Evolutionary conservation across 2,888 invertebrate genomes (phyloP), one percentile per base, ranked within the genome.

Genomic region (Trissonchulus latispiculum): DNA sequence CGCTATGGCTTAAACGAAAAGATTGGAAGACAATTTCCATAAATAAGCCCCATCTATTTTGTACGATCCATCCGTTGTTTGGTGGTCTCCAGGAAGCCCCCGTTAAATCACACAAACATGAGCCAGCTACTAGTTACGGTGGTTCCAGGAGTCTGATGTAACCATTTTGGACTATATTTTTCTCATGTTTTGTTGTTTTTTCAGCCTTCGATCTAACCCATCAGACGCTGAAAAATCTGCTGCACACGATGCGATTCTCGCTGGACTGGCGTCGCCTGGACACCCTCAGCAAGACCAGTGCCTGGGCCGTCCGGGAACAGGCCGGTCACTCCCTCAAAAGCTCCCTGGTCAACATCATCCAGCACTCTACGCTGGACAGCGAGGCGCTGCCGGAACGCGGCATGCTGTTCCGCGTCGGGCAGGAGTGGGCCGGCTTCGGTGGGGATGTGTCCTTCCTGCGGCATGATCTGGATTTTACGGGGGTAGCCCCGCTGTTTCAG

Each of bases 361-460:
- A 89, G 0, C 88, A 90, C 74, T 95, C 95, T 84, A 88, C 88
- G 75, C 87, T 95, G 75, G 92, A 95, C 83, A 90, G 89, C 79
- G 84, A 85, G 1, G 89, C 93, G 74, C 91, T 95, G 84, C 94
- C 95, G 1, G 88, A 88, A 3, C 84, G 85, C 62, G 95, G 95
- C 29, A 76, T 74, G 23, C 29, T 59, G 35, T 77, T 75, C 1
- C 74, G 76, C 23, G 86, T 90, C 75, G 88, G 88, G 2, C 89
- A 91, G 79, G 96, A 97, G 85, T 87, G 91, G 79, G 93, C 95
- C 35, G 90, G 94, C 0, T 83, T 95, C 2, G 95, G 95, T 15
- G 97, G 97, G 1, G 91, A 94, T 82, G 89, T 94, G n/a, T 90
- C 91, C 28, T 93, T 93, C 83, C 82, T 93, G 36, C 92, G 92